These are phyloP conservation scores for Atlantisia rogersi DNA, from an alignment of 2,113 vertebrate species.

Conservation along the genomic window DNA sequence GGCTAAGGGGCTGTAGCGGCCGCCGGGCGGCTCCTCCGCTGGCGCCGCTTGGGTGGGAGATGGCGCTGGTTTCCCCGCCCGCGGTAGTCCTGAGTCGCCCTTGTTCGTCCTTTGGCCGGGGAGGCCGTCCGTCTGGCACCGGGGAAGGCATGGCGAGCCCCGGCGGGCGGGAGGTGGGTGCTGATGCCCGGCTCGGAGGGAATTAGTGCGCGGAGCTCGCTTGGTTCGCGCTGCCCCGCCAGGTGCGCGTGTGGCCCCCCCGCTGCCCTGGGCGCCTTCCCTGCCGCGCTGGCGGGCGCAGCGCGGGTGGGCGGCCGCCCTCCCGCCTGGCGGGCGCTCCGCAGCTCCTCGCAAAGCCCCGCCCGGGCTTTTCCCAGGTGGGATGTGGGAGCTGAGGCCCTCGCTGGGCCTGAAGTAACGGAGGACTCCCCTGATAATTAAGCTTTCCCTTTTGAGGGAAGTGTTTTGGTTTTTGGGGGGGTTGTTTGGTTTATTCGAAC, in stretches of 20 bases:
- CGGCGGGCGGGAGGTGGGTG: accelerated
- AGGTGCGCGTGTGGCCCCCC: too few species aligned
- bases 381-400: not conserved
- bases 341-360: not conserved
- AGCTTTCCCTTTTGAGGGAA: not conserved
- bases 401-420: not conserved
- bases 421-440: not conserved
- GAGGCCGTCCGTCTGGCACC: accelerated
- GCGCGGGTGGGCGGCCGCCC: not conserved
- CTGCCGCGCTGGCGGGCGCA: not conserved
- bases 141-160: not conserved
- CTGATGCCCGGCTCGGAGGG: not conserved
- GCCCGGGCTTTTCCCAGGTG: not conserved
- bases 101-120: too few species aligned
- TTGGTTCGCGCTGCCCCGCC: too few species aligned
- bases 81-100: accelerated
- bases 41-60: accelerated
- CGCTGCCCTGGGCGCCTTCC: too few species aligned
- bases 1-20: accelerated
- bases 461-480: too few species aligned
- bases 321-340: too few species aligned
- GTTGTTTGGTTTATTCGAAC: too few species aligned
- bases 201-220: not conserved
- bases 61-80: accelerated
- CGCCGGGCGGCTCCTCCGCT: accelerated